Evolutionary conservation across 2,113 vertebrate genomes (phyloP).

Genomic region (Melozone crissalis): DNA sequence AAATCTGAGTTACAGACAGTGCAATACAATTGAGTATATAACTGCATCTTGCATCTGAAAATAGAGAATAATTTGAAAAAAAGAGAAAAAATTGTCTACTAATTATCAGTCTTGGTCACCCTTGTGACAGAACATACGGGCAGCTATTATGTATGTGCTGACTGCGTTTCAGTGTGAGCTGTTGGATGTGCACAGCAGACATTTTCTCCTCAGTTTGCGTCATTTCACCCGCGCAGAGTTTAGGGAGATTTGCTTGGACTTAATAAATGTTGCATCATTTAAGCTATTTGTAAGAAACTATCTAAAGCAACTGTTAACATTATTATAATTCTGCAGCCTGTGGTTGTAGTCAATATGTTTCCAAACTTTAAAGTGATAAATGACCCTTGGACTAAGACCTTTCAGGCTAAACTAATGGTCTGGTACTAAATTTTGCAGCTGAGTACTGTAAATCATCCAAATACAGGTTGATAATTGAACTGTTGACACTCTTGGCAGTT

Average conservation of each 20-base stretch:
- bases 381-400: background rate
- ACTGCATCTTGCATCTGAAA: background rate
- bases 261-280: background rate
- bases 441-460: constrained; percentile 46
- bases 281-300: background rate
- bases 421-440: constrained; percentile 51
- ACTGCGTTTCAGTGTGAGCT: background rate
- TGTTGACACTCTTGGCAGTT: constrained; percentile 26
- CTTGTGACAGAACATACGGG: background rate
- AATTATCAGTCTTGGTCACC: background rate
- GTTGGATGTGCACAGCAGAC: background rate
- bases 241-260: background rate
- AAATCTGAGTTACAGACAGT: background rate
- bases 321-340: background rate
- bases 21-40: accelerated
- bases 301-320: background rate
- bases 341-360: background rate
- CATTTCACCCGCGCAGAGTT: background rate
- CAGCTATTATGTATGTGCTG: background rate
- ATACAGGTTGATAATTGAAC: constrained; percentile 19
- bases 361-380: constrained; percentile 22
- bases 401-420: background rate
- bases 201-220: constrained; percentile 21
- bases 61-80: background rate
- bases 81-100: background rate